These are phyloP conservation scores for Acronicta aceris DNA, from an alignment of 2,888 invertebrate genomes.

Conservation along the genomic window DNA sequence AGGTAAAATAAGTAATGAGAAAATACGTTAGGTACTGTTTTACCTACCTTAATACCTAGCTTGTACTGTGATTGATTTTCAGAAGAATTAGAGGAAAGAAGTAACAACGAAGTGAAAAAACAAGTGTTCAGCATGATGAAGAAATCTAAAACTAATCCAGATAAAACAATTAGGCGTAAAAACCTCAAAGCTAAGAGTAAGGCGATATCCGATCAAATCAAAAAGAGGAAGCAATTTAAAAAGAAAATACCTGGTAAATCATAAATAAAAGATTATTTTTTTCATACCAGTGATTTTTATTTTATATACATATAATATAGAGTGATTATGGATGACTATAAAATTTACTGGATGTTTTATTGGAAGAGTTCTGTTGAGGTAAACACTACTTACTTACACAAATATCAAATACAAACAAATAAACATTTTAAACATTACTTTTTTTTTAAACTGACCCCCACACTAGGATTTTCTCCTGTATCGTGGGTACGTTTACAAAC, in stretches of 20 bases:
- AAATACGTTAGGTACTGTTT: no score
- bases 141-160: conserved; percentile 75
- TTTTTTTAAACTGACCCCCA: no score
- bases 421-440: conserved; percentile 11
- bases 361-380: conserved; percentile 45
- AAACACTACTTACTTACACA: neutral
- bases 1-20: neutral
- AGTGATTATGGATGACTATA: neutral
- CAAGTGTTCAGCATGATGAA: conserved; percentile 67
- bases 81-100: conserved; percentile 75
- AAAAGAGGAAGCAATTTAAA: conserved; percentile 81
- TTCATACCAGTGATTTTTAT: conserved; percentile 55
- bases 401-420: neutral
- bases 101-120: conserved; percentile 58
- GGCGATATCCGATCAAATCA: conserved; percentile 83
- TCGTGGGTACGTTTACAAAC: no score
- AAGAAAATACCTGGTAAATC: conserved; percentile 76
- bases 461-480: no score
- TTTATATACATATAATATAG: conserved; percentile 18
- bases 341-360: conserved; percentile 8
- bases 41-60: no score
- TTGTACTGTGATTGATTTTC: conserved; percentile 44
- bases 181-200: conserved; percentile 85
- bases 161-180: conserved; percentile 84
- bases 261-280: conserved; percentile 59